Evolutionary conservation across 2,888 invertebrate genomes (phyloP).

Genomic region (Mythimna loreyi): DNA sequence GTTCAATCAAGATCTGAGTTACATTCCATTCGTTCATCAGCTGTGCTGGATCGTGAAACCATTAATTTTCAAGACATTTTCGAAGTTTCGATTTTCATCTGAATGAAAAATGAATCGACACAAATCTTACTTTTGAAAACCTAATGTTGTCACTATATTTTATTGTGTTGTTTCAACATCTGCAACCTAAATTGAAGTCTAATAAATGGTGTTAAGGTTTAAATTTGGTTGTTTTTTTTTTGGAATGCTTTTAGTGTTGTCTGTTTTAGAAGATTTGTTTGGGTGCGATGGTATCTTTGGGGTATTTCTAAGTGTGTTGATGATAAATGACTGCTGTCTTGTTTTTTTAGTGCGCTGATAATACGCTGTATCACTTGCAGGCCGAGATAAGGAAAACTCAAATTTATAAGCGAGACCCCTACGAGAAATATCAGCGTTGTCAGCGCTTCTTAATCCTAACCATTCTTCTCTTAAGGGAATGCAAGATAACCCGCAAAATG

Average conservation of each 20-base stretch:
- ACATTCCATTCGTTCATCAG: conserved; percentile 35
- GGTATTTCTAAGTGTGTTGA: conserved; percentile 29
- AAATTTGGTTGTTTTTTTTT: conserved; percentile 9
- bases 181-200: conserved; percentile 15
- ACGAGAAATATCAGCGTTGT: background rate
- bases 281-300: conserved; percentile 29
- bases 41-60: conserved; percentile 34
- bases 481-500: no score
- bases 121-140: conserved; percentile 42
- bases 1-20: conserved; percentile 35
- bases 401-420: background rate
- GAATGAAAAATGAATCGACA: conserved; percentile 55
- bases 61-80: conserved; percentile 51
- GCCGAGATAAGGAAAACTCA: conserved; percentile 7
- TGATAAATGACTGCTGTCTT: conserved; percentile 36
- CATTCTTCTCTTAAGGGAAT: background rate
- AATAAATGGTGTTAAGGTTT: conserved; percentile 21
- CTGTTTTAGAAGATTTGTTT: conserved; percentile 29
- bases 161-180: conserved; percentile 13
- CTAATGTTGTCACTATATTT: conserved; percentile 34
- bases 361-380: conserved; percentile 10
- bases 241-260: conserved; percentile 46
- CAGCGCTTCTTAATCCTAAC: background rate
- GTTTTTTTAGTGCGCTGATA: conserved; percentile 24
- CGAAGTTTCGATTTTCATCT: conserved; percentile 46